A percentile compares a stretch with the other conserved stretches of the same genome.
Conservation (phyloP, 2,888 invertebrate species). For the Platynereis dumerilii region DNA sequence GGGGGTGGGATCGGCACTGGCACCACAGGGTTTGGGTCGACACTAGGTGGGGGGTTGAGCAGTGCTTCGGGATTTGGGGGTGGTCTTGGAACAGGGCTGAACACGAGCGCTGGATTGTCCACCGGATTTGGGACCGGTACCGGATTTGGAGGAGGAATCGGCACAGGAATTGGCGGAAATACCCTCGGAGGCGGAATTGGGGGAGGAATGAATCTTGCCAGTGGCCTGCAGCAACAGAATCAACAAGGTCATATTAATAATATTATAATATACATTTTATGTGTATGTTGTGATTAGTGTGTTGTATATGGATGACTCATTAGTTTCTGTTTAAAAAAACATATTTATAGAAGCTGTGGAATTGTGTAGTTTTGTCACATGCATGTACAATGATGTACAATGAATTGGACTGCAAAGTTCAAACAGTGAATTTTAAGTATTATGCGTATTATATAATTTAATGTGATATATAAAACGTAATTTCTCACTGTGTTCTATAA, state of each 20-base stretch:
- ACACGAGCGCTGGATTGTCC: background rate
- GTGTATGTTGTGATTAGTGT: too few relatives aligned
- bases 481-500: too few relatives aligned
- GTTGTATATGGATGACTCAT: too few relatives aligned
- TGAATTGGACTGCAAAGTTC: too few relatives aligned
- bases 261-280: background rate
- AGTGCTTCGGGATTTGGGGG: too few relatives aligned
- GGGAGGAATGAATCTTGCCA: conserved; percentile 13
- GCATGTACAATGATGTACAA: too few relatives aligned
- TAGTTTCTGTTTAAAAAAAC: too few relatives aligned
- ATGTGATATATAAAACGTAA: too few relatives aligned
- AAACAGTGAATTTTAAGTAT: too few relatives aligned
- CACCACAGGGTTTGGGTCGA: background rate
- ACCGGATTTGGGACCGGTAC: conserved; percentile 23
- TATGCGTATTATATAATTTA: too few relatives aligned
- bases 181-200: conserved; percentile 12
- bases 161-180: conserved; percentile 9
- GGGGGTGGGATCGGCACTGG: background rate
- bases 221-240: conserved; percentile 8
- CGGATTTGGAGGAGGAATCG: conserved; percentile 15
- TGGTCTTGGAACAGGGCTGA: conserved; percentile 1
- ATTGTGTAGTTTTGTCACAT: too few relatives aligned
- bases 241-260: conserved; percentile 14
- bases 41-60: background rate
- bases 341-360: too few relatives aligned